Conservation (phyloP, 2,113 vertebrate genomes). For the Gambusia holbrooki region DNA sequence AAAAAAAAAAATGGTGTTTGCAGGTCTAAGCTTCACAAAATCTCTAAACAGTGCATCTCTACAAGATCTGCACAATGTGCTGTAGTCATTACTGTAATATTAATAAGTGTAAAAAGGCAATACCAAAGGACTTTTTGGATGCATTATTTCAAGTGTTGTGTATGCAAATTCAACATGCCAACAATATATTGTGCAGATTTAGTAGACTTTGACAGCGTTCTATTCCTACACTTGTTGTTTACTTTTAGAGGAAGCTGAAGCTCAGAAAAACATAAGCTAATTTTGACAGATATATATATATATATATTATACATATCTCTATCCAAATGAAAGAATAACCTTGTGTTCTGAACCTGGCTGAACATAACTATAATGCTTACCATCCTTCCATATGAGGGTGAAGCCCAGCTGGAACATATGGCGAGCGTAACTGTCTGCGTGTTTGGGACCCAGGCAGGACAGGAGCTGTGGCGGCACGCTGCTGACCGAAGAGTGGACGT, state of each 20-base stretch:
- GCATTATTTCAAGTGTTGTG: too few species aligned
- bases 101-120: too few species aligned
- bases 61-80: too few species aligned
- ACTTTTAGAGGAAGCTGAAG: neutral
- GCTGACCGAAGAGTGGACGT: constrained; percentile 90
- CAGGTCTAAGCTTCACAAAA: too few species aligned
- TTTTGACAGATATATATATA: neutral
- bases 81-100: too few species aligned
- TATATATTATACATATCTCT: too few species aligned
- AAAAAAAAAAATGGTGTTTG: too few species aligned
- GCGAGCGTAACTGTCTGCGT: constrained; percentile 81
- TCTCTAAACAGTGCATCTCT: too few species aligned
- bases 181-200: too few species aligned
- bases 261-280: neutral
- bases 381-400: constrained; percentile 98
- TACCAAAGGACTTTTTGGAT: too few species aligned
- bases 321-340: neutral
- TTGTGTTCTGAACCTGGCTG: neutral
- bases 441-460: constrained; percentile 89
- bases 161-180: too few species aligned
- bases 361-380: constrained; percentile 76
- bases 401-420: constrained; percentile 92
- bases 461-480: constrained; percentile 84
- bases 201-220: neutral
- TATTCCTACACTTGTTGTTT: neutral